Base-by-base conservation (phyloP, 2,888 invertebrate genomes). In the Tipula confusa region DNA sequence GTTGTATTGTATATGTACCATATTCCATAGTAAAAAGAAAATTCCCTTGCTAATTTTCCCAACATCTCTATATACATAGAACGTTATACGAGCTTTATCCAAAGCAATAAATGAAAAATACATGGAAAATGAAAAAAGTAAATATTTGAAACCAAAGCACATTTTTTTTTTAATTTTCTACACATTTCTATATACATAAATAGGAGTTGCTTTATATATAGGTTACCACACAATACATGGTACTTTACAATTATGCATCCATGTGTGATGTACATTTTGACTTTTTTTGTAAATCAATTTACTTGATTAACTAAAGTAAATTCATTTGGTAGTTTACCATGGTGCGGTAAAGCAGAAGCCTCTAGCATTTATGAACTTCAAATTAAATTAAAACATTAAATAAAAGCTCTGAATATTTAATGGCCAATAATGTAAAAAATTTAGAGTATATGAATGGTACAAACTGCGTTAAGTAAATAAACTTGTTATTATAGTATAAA, bases 41-140 rank as follows among this genome's bases (percentile, higher is more conserved):
- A 64, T 64, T 64, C 64, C 64, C 64, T 64, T 64, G 64, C 64
- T 64, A 64, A 64, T 64, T 64, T n/a, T 64, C 64, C 64, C 64
- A 64, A 64, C 64, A 64, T 64, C 64, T 64, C 64, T 24, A 64
- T 64, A 64, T 64, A 9, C 7, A 3, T 64, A 43, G 43, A n/a
- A n/a, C n/a, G n/a, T n/a, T n/a, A n/a, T n/a, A n/a, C n/a, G n/a
- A n/a, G n/a, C n/a, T n/a, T n/a, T n/a, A n/a, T n/a, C 15, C 15
- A 24, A 2, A 64, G 64, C 24, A 24, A 64, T 64, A 64, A 24
- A 64, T 64, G 64, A 64, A 64, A 64, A 64, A 24, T 24, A 64
- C 24, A 64, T 64, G 64, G 64, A 24, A 64, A 64, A 64, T 24
- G 24, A 9, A 24, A 24, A 43, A 64, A 24, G 64, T 64, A 64